Base-by-base conservation (phyloP, 1,140 invertebrate species). In the Schmidtea mediterranea region DNA sequence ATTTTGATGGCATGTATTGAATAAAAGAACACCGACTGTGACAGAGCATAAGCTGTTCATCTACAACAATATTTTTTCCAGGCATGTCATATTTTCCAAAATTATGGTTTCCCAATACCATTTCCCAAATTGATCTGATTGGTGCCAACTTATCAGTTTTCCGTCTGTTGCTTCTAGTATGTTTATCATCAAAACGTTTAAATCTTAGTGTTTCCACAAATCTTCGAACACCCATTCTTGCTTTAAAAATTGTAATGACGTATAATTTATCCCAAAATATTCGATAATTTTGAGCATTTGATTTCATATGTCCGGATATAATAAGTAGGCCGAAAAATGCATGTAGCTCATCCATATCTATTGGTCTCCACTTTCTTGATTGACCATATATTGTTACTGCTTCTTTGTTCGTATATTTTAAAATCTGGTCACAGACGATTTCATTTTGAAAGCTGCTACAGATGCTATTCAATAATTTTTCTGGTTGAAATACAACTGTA, bases 1-100 rank as follows among this genome's bases (percentile, higher is more conserved):
- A 66, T 58, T 71, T 69, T 37, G 57, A 58, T 37, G 66, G 59
- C 39, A 73, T 67, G 39, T 61, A 58, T 48, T 61, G 59, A 12
- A 54, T 41, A 49, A 58, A 60, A 19, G 49, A 39, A 46, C 58
- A 60, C 12, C 53, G 19, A 1, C 55, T 59, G 36, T 54, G 13
- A 46, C 56, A 58, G 12, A 52, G 48, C 22, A 58, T 46, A 38
- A 61, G 50, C 46, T 59, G 59, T 43, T 61, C 57, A 52, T 60
- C 59, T 13, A 61, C 54, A 8, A 54, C 55, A 10, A 61, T 3
- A 40, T 49, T 32, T 38, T 53, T 24, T 12, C 52, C 40, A 2
- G 52, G 52, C 1, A 50, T 46, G 40, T 55, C 55, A 37, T 50
- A 43, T 32, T 43, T 49, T 10, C 12, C 12, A 19, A 23, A 41